Conservation (phyloP, 2,113 vertebrate genomes). For the Vidua macroura region DNA sequence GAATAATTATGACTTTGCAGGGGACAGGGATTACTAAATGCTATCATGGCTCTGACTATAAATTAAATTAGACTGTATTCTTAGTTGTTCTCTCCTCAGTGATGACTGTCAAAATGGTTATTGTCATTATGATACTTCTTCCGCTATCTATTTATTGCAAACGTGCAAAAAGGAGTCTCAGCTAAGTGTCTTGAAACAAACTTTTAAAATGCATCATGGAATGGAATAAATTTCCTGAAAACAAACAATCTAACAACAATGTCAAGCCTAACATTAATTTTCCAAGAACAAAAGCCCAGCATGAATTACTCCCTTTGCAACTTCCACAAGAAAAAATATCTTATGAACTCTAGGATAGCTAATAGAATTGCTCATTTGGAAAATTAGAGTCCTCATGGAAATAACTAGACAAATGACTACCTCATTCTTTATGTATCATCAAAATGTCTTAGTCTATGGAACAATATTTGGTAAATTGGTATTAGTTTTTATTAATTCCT, state of each 20-base stretch:
- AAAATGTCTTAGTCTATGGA: not conserved
- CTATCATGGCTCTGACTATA: not conserved
- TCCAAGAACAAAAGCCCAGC: not conserved
- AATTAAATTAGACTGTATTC: not conserved
- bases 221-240: not conserved
- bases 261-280: not conserved
- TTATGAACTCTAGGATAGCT: not conserved
- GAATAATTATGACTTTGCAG: not conserved
- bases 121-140: not conserved
- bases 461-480: not conserved
- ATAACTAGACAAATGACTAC: slow-evolving; percentile 15
- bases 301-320: not conserved
- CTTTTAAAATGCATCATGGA: not conserved
- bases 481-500: not conserved
- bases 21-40: not conserved
- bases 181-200: not conserved
- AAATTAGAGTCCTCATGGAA: slow-evolving; percentile 44
- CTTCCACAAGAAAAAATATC: not conserved
- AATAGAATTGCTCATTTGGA: slow-evolving; percentile 39
- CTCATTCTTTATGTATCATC: not conserved
- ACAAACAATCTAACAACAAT: not conserved
- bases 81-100: not conserved
- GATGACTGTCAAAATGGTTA: not conserved
- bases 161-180: not conserved
- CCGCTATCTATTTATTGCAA: not conserved